Conservation (phyloP, 1,140 invertebrate genomes). For the Cotesia vestalis region DNA sequence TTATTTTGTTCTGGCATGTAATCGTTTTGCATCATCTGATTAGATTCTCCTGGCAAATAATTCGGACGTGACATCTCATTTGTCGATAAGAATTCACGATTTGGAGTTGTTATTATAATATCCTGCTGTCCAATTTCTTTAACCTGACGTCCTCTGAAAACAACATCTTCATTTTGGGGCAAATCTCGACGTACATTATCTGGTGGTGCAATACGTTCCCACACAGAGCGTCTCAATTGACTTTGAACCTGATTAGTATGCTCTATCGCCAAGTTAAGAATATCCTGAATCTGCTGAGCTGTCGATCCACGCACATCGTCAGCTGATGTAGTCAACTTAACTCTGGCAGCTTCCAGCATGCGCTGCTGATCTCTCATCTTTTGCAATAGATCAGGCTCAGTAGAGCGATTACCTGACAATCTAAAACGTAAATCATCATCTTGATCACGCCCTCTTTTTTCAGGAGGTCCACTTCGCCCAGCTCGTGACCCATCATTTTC, state of each 20-base stretch:
- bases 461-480: conserved; percentile 45
- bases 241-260: conserved; percentile 60
- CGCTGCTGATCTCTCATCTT: conserved; percentile 58
- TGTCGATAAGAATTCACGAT: conserved; percentile 44
- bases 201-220: conserved; percentile 61
- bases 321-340: conserved; percentile 50
- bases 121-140: conserved; percentile 51
- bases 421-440: conserved; percentile 53
- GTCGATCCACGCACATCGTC: conserved; percentile 43
- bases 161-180: conserved; percentile 27
- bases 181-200: conserved; percentile 34
- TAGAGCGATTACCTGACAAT: conserved; percentile 48
- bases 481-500: conserved; percentile 37
- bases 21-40: neutral
- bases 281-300: conserved; percentile 58
- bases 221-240: conserved; percentile 59
- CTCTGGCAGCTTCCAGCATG: conserved; percentile 57
- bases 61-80: conserved; percentile 41
- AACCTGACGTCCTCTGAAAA: conserved; percentile 52
- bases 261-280: conserved; percentile 58
- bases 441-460: conserved; percentile 52
- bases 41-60: conserved; percentile 23
- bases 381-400: conserved; percentile 50
- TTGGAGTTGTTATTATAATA: conserved; percentile 55
- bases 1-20: neutral